These are phyloP conservation scores for Neostethus bicornis DNA, from an alignment of 2,797 vertebrate species.

Conservation along the genomic window DNA sequence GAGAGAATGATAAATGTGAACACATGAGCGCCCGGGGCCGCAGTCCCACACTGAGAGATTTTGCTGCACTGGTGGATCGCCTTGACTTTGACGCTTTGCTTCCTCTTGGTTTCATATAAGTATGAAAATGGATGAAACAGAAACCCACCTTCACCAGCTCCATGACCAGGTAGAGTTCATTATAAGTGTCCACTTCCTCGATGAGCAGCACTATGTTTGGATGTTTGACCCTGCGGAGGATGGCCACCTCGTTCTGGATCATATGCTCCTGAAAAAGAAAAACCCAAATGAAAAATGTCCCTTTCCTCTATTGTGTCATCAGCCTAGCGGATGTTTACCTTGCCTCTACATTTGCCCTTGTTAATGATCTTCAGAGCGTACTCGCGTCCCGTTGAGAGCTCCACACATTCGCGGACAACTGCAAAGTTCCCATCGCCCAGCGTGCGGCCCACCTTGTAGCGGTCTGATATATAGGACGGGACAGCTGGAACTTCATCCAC, in stretches of 20 bases:
- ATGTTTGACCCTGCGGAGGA: conserved; percentile 95
- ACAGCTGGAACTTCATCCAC: conserved; percentile 91
- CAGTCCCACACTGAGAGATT: conserved; percentile 38
- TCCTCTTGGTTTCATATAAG: conserved; percentile 6
- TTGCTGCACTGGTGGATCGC: conserved; percentile 29
- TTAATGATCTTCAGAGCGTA: conserved; percentile 99
- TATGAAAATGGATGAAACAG: neutral
- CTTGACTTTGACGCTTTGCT: conserved; percentile 30
- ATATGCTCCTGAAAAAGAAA: conserved; percentile 87
- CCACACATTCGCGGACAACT: conserved; percentile 93
- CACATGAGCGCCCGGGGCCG: conserved; percentile 54
- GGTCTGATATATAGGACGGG: conserved; percentile 90
- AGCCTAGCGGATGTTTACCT: conserved; percentile 76
- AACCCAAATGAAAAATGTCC: neutral
- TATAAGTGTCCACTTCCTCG: conserved; percentile 97
- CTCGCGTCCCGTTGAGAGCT: conserved; percentile 92
- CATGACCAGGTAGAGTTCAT: conserved; percentile 96
- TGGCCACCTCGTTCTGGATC: conserved; percentile 98
- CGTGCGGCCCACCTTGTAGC: conserved; percentile 94
- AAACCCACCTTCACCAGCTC: conserved; percentile 90
- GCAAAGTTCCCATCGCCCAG: conserved; percentile 98
- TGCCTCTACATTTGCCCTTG: conserved; percentile 98
- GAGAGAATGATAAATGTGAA: conserved; percentile 63
- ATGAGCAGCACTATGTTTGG: conserved; percentile 97
- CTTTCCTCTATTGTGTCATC: neutral